A percentile compares a stretch with the other conserved stretches of the same genome.
Conservation (phyloP, 1,140 invertebrate genomes). For the Tribolium madens region DNA sequence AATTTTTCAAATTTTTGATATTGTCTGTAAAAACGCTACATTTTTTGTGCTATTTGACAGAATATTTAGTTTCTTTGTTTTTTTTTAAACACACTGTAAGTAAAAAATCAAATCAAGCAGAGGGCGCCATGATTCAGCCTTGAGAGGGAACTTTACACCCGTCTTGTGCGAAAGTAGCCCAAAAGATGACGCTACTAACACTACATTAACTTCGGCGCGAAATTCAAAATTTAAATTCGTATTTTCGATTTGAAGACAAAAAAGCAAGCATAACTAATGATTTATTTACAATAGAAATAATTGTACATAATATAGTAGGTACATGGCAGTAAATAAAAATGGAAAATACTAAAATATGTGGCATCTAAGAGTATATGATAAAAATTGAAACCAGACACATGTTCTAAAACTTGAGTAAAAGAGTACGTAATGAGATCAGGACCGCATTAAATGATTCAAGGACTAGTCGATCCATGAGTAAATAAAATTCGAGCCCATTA, state of each 20-base stretch:
- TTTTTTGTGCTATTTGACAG: too few species aligned
- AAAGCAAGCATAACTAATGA: conserved; percentile 30
- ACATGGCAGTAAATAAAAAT: conserved; percentile 55
- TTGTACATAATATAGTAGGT: conserved; percentile 44
- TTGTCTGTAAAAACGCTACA: too few species aligned
- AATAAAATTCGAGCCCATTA: conserved; percentile 24
- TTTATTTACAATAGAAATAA: conserved; percentile 43
- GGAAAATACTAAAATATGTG: conserved; percentile 24
- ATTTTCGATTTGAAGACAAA: neutral
- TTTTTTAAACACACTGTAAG: too few species aligned
- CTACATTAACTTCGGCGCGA: too few species aligned
- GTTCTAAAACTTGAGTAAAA: neutral
- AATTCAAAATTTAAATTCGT: too few species aligned
- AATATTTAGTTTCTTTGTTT: too few species aligned
- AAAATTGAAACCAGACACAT: neutral
- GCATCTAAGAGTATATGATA: neutral
- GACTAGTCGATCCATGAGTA: conserved; percentile 46
- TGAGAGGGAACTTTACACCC: too few species aligned
- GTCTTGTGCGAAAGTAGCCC: too few species aligned
- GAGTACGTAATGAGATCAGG: conserved; percentile 42
- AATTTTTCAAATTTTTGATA: too few species aligned
- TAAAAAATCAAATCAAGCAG: too few species aligned
- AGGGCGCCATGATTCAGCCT: too few species aligned
- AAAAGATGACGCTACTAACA: too few species aligned
- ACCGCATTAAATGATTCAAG: conserved; percentile 28